Conservation (phyloP, 2,888 invertebrate species). For the Zele albiditarsus region DNA sequence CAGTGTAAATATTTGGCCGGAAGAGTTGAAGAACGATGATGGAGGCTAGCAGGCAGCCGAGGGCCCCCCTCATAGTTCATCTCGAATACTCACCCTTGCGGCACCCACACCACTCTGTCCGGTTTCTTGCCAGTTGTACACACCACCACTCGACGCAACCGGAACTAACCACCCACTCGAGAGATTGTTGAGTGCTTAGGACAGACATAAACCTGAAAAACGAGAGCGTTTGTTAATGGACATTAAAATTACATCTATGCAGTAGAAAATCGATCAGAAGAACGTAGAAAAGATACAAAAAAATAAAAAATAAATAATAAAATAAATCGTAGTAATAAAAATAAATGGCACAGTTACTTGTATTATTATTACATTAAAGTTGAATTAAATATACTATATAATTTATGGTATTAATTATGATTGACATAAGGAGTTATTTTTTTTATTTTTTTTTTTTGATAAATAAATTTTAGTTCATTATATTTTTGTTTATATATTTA, state of each 20-base stretch:
- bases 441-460: too few species aligned
- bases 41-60: conserved; percentile 71
- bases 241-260: not conserved
- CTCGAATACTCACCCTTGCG: conserved; percentile 67
- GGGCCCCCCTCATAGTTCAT: conserved; percentile 72
- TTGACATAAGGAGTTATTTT: too few species aligned
- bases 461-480: too few species aligned
- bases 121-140: conserved; percentile 52
- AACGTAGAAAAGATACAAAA: not conserved
- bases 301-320: not conserved
- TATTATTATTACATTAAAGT: too few species aligned
- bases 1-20: conserved; percentile 61
- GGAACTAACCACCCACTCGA: conserved; percentile 34
- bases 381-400: too few species aligned
- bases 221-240: conserved; percentile 11
- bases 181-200: conserved; percentile 30
- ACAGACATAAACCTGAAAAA: conserved; percentile 53
- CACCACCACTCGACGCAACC: conserved; percentile 46
- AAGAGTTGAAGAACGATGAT: conserved; percentile 66
- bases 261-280: not conserved
- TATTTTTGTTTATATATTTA: too few species aligned
- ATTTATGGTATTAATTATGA: too few species aligned
- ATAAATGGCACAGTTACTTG: not conserved
- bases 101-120: conserved; percentile 51
- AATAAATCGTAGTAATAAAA: too few species aligned